Conservation (phyloP, 2,797 vertebrate species). For the Sciurus carolinensis region DNA sequence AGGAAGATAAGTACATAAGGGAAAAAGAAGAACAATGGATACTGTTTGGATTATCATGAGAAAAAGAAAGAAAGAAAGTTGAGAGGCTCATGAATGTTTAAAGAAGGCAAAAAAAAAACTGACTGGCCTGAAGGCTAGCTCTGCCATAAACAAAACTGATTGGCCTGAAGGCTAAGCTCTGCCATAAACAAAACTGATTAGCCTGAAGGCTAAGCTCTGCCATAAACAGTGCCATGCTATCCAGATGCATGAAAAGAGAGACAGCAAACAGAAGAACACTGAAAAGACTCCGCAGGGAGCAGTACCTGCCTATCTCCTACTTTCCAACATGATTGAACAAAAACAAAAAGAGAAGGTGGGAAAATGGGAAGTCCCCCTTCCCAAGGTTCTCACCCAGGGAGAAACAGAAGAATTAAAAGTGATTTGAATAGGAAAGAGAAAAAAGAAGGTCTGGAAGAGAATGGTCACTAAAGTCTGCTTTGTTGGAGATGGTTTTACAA, state of each 20-base stretch:
- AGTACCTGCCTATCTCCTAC: conserved; percentile 96
- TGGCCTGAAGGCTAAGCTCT: no score
- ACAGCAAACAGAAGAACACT: conserved; percentile 97
- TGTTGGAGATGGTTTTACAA: conserved; percentile 90
- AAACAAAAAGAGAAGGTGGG: no score
- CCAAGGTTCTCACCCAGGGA: conserved; percentile 98
- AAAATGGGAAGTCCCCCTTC: conserved; percentile 65
- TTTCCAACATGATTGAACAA: no score
- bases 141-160: conserved; percentile 88
- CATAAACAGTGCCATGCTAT: conserved; percentile 97
- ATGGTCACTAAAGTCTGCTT: conserved; percentile 98
- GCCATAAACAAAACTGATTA: conserved; percentile 91
- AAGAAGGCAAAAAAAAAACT: conserved; percentile 94
- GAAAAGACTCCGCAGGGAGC: conserved; percentile 89
- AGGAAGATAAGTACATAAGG: background rate
- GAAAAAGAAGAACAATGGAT: conserved; percentile 84
- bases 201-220: conserved; percentile 98
- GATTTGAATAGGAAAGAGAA: conserved; percentile 97
- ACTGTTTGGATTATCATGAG: conserved; percentile 89
- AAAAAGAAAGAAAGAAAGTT: conserved; percentile 94
- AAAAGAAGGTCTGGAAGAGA: conserved; percentile 99
- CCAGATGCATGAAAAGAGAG: conserved; percentile 99
- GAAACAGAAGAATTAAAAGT: conserved; percentile 98
- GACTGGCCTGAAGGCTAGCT: conserved; percentile 79
- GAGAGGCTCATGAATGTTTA: conserved; percentile 95